These are phyloP conservation scores for Phrynocephalus forsythii DNA, from an alignment of 2,797 vertebrate genomes.

Conservation along the genomic window DNA sequence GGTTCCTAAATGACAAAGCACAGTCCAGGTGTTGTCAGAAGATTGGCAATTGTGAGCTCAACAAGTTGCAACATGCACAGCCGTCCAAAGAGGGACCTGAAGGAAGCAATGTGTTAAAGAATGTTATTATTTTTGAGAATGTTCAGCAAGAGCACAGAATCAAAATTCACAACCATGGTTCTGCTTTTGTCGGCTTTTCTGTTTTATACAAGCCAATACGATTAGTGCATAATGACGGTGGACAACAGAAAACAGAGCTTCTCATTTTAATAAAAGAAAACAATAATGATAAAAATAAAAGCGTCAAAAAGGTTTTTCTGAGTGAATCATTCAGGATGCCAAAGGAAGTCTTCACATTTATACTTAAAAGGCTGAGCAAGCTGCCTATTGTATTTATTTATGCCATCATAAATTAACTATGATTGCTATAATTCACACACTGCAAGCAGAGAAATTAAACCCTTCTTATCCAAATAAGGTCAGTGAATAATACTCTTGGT, in stretches of 20 bases:
- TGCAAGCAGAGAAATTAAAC: background rate
- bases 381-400: background rate
- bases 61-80: background rate
- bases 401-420: background rate
- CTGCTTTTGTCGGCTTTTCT: background rate
- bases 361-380: slow-evolving; percentile 33
- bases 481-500: background rate
- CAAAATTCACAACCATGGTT: slow-evolving; percentile 39
- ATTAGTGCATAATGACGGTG: background rate
- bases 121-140: slow-evolving; percentile 5
- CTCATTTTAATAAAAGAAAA: background rate
- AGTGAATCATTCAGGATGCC: background rate
- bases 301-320: background rate
- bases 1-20: background rate
- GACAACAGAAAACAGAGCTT: slow-evolving; percentile 23
- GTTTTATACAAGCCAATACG: slow-evolving; percentile 34
- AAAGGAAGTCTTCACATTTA: slow-evolving; percentile 42
- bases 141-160: slow-evolving; percentile 33
- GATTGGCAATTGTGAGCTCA: too few species aligned
- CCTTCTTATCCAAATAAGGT: slow-evolving; percentile 7
- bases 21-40: background rate
- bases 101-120: background rate
- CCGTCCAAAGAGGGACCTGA: background rate
- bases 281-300: slow-evolving; percentile 11
- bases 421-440: background rate